Evolutionary conservation across 1,140 invertebrate species (phyloP).

Genomic region (Goniozus legneri): DNA sequence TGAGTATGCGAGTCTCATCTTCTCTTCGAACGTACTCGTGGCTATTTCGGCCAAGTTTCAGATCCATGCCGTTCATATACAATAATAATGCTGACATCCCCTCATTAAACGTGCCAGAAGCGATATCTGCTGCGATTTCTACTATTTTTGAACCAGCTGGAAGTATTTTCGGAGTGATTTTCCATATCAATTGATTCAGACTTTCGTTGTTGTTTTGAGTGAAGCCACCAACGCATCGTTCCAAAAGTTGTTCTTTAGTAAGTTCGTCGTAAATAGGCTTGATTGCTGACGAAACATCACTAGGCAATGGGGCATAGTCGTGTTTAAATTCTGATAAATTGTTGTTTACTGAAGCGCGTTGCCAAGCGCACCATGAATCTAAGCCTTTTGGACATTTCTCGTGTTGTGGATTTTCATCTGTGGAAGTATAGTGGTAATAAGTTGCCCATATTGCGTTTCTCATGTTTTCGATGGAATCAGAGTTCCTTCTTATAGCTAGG

Average conservation of each 20-base stretch:
- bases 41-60: slow-evolving; percentile 3
- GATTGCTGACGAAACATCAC: slow-evolving; percentile 1
- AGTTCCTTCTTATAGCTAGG: neutral
- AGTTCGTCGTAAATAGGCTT: slow-evolving; percentile 4
- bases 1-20: neutral
- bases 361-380: slow-evolving; percentile 7
- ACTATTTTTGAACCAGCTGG: slow-evolving; percentile 6
- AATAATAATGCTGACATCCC: neutral
- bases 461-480: slow-evolving; percentile 4
- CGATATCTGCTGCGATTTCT: slow-evolving; percentile 6
- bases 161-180: slow-evolving; percentile 7
- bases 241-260: neutral
- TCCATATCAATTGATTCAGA: slow-evolving; percentile 10
- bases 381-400: neutral
- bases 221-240: slow-evolving; percentile 4
- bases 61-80: slow-evolving; percentile 1
- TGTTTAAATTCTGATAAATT: slow-evolving; percentile 1
- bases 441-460: slow-evolving; percentile 4
- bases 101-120: slow-evolving; percentile 6
- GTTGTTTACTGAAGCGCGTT: neutral
- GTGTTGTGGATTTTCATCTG: slow-evolving; percentile 21
- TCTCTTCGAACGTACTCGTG: neutral
- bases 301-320: slow-evolving; percentile 1
- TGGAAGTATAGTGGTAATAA: neutral
- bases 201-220: slow-evolving; percentile 11